Base-by-base conservation (phyloP, 2,113 vertebrate genomes). In the Climacteris rufus region DNA sequence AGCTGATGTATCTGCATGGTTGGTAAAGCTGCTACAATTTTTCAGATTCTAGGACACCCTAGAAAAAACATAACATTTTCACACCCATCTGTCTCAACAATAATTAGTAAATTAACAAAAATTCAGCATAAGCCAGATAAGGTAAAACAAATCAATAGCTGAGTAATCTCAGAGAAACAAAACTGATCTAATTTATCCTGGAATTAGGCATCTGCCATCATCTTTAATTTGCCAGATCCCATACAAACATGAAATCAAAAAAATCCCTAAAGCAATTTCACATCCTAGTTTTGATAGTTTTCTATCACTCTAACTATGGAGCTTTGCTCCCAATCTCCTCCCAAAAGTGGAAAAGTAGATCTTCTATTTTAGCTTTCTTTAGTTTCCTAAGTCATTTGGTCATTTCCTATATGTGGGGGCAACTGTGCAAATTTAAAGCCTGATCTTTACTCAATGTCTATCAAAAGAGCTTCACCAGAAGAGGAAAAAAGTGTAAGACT, bases 161-260 rank as follows among this genome's bases (percentile, higher is more conserved):
- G 64, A 70, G 68, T 63, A 87, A 87, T 81, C 89, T 84, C 64
- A 54, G 65, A 83, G 63, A 91, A 93, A 96, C 45, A 66, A 49
- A 91, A 52, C 24, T 75, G 56, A 96, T 81, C 42, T 35, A 60
- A 66, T 94, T 96, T 95, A 33, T 44, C 72, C 80, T 71, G 39
- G 76, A 92, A 87, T 89, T 66, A 33, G 13, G 24, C 72, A 87
- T 74, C 47, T 27, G 30, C 68, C 33, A 40, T 91, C 81, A 84
- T 37, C 89, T 96, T 87, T 91, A 59, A 82, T 95, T 95, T 93
- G 44, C 39, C 78, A 93, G 70, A 87, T 78, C 27, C 21, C 24
- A 37, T 11, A 71, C 8, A 70, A 87, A 78, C 24, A 44, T 27
- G 33, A 86, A 53, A 66, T 54, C 30, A 24, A 66, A 80, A 50